A percentile compares a stretch with the other conserved stretches of the same genome.
Evolutionary conservation across 1,140 invertebrate species (phyloP).

Genomic region (Drosophila hydei): DNA sequence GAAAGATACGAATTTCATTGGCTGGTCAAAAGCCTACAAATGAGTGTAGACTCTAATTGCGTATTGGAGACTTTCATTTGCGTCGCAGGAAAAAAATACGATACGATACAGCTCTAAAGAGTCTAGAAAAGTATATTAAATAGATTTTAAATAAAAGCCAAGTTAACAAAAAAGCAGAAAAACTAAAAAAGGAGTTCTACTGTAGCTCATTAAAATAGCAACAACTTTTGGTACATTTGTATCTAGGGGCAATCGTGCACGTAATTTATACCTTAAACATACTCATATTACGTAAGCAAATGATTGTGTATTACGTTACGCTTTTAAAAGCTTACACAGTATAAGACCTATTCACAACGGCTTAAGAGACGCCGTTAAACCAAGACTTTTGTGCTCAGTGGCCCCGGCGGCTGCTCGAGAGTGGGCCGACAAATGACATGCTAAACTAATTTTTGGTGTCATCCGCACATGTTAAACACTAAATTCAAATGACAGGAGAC

Average conservation of each 20-base stretch:
- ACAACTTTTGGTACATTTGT: neutral
- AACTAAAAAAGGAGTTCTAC: too few relatives aligned
- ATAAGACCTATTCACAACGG: constrained; percentile 2
- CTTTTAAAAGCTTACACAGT: constrained; percentile 33
- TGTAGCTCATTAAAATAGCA: neutral
- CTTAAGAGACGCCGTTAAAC: constrained; percentile 8
- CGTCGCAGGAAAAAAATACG: too few relatives aligned
- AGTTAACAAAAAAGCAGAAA: too few relatives aligned
- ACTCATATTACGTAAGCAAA: neutral
- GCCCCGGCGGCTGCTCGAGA: constrained; percentile 4
- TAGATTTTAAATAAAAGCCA: too few relatives aligned
- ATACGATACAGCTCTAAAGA: too few relatives aligned
- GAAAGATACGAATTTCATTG: too few relatives aligned
- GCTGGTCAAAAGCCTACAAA: too few relatives aligned
- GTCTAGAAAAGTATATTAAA: too few relatives aligned
- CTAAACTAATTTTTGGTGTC: constrained; percentile 76
- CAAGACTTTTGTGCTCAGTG: constrained; percentile 26
- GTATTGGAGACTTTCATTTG: constrained; percentile 7
- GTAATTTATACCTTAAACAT: neutral
- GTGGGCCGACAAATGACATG: constrained; percentile 60
- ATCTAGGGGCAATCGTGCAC: neutral
- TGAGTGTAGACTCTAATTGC: neutral
- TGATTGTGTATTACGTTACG: neutral
- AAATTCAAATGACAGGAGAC: constrained; percentile 58
- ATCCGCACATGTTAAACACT: constrained; percentile 68